phyloP scores from a whole-genome alignment of 2,113 vertebrate genomes.

The Indicator maculatus region DNA sequence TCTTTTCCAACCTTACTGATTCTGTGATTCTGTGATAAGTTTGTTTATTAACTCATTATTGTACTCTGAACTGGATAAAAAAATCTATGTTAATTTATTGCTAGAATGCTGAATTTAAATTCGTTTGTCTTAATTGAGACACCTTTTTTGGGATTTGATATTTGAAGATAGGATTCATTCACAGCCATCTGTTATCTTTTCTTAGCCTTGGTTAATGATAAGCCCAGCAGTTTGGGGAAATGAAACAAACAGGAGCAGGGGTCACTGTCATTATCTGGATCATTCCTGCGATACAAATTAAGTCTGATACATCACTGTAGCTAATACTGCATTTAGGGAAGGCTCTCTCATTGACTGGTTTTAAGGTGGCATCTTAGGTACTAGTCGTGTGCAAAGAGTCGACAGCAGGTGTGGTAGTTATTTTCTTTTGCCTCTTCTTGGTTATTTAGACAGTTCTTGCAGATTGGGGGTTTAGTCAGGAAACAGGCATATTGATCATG shows the following conservation, averaged over 20 bases:
- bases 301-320: neutral
- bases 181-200: slow-evolving; percentile 34
- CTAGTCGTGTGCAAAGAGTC: neutral
- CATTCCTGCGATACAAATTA: slow-evolving; percentile 37
- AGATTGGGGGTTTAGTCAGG: neutral
- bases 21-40: neutral
- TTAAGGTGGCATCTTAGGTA: neutral
- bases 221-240: slow-evolving; percentile 41
- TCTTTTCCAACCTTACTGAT: too few relatives aligned
- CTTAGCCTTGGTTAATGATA: slow-evolving; percentile 29
- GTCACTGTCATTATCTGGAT: slow-evolving; percentile 38
- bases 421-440: neutral
- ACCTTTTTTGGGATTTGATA: slow-evolving; percentile 25
- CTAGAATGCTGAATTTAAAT: slow-evolving; percentile 33
- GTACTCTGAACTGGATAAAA: neutral
- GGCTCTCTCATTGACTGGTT: neutral
- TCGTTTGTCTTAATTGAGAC: slow-evolving; percentile 46
- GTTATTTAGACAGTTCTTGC: neutral
- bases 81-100: neutral
- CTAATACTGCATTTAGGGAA: neutral
- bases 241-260: slow-evolving; percentile 9
- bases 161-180: slow-evolving; percentile 43
- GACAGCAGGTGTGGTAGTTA: neutral
- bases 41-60: neutral
- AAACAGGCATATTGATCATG: neutral